Evolutionary conservation across 2,113 vertebrate species (phyloP).

Genomic region (Colaptes auratus): DNA sequence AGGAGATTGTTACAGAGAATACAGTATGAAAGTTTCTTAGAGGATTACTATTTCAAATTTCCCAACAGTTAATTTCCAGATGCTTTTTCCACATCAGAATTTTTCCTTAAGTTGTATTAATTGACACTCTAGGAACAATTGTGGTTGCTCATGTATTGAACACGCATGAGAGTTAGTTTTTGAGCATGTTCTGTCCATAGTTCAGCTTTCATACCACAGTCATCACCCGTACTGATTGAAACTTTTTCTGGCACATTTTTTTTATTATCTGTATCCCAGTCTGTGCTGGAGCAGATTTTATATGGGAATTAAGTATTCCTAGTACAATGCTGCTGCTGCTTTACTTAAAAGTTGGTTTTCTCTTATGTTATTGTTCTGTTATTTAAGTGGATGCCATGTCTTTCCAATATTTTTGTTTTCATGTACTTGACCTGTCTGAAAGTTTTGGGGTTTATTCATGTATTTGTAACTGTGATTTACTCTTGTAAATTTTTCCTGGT

Average conservation of each 20-base stretch:
- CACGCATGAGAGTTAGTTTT: not conserved
- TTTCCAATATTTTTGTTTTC: not conserved
- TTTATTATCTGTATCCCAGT: not conserved
- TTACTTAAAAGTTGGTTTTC: not conserved
- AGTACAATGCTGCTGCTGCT: not conserved
- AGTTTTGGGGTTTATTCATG: not conserved
- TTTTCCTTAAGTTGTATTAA: not conserved
- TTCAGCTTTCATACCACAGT: not conserved
- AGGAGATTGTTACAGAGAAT: not conserved
- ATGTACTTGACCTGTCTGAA: not conserved
- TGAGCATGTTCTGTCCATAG: not conserved
- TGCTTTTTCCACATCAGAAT: not conserved
- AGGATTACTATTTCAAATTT: not conserved
- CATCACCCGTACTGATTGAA: accelerated
- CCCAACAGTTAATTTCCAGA: constrained; percentile 16
- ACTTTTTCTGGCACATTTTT: not conserved
- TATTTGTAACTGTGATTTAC: not conserved
- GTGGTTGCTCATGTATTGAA: not conserved
- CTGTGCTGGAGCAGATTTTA: not conserved
- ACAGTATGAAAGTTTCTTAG: not conserved
- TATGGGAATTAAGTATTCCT: not conserved
- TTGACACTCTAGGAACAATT: not conserved
- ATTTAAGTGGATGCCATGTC: not conserved
- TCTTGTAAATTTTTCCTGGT: not conserved
- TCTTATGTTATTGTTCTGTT: not conserved